Base-by-base conservation (phyloP, 92 coral and sea anemone species). In the Palythoa heliodiscus region DNA sequence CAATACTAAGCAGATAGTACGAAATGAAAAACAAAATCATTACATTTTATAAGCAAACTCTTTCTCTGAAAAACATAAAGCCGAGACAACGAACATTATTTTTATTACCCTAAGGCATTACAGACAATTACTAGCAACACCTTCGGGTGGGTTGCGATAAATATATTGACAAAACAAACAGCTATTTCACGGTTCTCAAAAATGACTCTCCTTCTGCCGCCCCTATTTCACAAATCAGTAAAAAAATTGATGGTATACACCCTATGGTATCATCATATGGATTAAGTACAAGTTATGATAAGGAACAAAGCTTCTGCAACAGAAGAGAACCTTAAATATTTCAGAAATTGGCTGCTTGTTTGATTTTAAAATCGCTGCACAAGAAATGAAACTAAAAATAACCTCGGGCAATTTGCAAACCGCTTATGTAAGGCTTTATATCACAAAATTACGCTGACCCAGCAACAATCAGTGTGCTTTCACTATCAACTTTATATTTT, bases 1-100 rank as follows among this genome's bases (percentile, higher is more conserved):
- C 53, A 43, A 72, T 72, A 72, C 55, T 39, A 35, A 72, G 54
- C 40, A 35, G 76, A 72, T 71, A 29, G n/a, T 4, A 38, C 75
- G 23, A 29, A 68, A 68, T 15, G 72, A 23, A 70, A 39, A 38
- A 37, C 5, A 40, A 16, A 72, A 39, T 43, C 25, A 72, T 72
- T 72, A 14, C 7, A 22, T 15, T 43, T 15, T 43, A 4, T 58
- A 58, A 58, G 20, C 64, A 14, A 58, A 14, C 17, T 58, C 15
- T 72, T 3, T 71, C 20, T 40, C 39, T 43, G 5, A 4, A 19
- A 6, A 72, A 72, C 16, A n/a, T 43, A 72, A 72, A 17, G 24
- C 11, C 4, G 52, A 72, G 76, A 72, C 76, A 43, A 72, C 25
- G 76, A 72, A 10, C 50, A 43, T 43, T 43, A 43, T 43, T 2